These are phyloP conservation scores for Pseudococcus jackbeardsleyi DNA, from an alignment of 2,888 invertebrate species.

Conservation along the genomic window DNA sequence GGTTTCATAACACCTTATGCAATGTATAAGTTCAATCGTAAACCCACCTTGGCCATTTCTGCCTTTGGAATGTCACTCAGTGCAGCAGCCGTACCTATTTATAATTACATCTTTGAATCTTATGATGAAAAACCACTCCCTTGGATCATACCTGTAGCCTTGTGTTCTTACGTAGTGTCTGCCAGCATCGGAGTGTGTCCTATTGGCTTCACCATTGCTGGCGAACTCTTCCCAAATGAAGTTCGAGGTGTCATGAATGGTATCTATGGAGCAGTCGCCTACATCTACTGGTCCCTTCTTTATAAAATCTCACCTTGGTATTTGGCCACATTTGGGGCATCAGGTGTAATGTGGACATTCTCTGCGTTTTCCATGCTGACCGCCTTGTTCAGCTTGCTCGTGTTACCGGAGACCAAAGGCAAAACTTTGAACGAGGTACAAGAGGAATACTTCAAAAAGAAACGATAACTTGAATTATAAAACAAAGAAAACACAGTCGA, in stretches of 20 bases:
- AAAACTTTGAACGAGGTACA: conserved; percentile 50
- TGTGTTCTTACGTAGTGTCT: neutral
- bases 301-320: conserved; percentile 43
- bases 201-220: neutral
- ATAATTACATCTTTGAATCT: neutral
- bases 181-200: conserved; percentile 4
- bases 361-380: neutral
- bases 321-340: neutral
- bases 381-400: neutral
- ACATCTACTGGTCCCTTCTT: neutral
- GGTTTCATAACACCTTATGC: conserved; percentile 33
- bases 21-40: conserved; percentile 7
- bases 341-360: neutral
- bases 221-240: conserved; percentile 54
- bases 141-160: conserved; percentile 21
- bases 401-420: conserved; percentile 54
- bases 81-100: neutral
- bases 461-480: neutral
- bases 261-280: neutral
- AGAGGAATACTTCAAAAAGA: conserved; percentile 49
- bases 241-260: conserved; percentile 58
- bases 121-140: neutral
- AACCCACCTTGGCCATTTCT: neutral
- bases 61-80: neutral
- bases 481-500: neutral